Percentiles rank a stretch among this genome's conserved stretches.
These are phyloP conservation scores for Gavialis gangeticus DNA, from an alignment of 2,113 vertebrate species.

Conservation along the genomic window DNA sequence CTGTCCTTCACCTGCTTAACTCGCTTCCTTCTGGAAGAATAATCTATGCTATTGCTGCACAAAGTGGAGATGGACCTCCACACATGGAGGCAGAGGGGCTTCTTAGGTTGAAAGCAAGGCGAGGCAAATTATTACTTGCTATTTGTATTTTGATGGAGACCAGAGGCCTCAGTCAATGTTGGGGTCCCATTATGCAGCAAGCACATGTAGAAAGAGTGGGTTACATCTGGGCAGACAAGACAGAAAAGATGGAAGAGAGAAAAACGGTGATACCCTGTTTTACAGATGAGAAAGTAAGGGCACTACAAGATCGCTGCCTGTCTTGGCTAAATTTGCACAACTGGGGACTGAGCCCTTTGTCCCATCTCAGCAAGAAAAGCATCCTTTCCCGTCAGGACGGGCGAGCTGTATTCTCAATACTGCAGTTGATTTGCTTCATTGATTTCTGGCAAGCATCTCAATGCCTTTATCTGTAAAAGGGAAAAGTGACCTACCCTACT, in stretches of 20 bases:
- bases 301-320: background rate
- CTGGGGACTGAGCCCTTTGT: background rate
- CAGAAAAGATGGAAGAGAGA: background rate
- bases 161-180: background rate
- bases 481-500: background rate
- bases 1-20: fast-evolving
- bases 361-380: background rate
- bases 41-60: background rate
- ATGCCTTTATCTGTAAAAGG: background rate
- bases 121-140: background rate
- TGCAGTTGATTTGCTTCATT: background rate
- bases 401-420: background rate
- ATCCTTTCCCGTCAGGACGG: background rate
- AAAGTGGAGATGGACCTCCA: background rate
- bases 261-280: background rate
- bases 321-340: background rate
- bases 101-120: background rate
- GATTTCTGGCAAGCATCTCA: background rate
- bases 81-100: too few relatives aligned
- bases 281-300: background rate
- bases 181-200: background rate
- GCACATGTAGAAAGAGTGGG: background rate
- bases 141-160: background rate
- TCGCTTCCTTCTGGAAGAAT: fast-evolving
- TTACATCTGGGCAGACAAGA: background rate